Evolutionary conservation across 2,888 invertebrate species (phyloP), one percentile per base, ranked within the genome.

Genomic region (Colostygia pectinataria): DNA sequence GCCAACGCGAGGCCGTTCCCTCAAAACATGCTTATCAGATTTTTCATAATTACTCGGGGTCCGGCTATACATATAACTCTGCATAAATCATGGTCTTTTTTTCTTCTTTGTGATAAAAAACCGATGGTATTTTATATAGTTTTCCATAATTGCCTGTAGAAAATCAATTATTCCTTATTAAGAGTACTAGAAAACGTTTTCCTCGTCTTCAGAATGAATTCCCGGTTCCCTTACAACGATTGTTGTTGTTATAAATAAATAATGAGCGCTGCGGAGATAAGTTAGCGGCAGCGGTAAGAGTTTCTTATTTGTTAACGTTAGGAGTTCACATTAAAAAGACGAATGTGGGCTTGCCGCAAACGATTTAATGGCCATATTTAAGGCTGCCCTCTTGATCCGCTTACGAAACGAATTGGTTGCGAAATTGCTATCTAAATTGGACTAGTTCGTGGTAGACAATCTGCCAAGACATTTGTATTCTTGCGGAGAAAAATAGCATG

Each of bases 401-500:
- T 84, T 81, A 81, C 81, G 80, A 84, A 88, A 88, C 83, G 86
- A 87, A 89, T 88, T 83, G 86, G 85, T 83, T 80, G 74, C 80
- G 80, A 88, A 89, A 89, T 89, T 89, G 88, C 87, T 88, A 87
- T 87, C 86, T 79, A 85, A 88, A 89, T 89, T 86, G 89, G 83
- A 85, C 86, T 83, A 86, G 86, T 88, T 84, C 76, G 80, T 75
- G 82, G 83, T 77, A 87, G 87, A 89, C 89, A 84, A 87, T 87
- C 89, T 88, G 85, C 88, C 86, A 84, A 86, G 88, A 80, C 86
- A 89, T 89, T 89, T 89, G 88, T 89, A 88, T 89, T 89, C 88
- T 78, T 79, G 78, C 63, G 72, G 80, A 87, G 86, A 86, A 85
- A 88, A 89, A 89, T 89, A 83, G 87, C 86, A 79, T 79, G 76